phyloP scores from a whole-genome alignment of 2,113 vertebrate species.

The Chaenogobius annularis region DNA sequence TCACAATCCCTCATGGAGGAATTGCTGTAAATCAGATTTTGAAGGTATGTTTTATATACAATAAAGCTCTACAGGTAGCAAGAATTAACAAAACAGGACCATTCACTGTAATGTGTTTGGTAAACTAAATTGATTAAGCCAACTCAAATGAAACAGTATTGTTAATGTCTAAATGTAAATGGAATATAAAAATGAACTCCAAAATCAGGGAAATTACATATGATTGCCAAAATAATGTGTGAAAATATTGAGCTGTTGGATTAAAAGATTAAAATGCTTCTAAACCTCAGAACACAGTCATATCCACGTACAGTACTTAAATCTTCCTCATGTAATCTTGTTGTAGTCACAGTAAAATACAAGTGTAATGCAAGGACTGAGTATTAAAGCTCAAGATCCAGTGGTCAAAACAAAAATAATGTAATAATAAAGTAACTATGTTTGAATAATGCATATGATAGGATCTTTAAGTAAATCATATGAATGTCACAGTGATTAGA shows the following conservation, averaged over 20 bases:
- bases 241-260: neutral
- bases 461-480: neutral
- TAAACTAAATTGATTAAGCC: too few relatives aligned
- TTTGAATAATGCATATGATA: neutral
- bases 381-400: too few relatives aligned
- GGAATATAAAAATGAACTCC: too few relatives aligned
- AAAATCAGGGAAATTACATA: neutral
- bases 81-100: neutral
- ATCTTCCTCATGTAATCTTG: too few relatives aligned
- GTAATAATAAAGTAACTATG: neutral
- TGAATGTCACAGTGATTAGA: neutral
- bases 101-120: too few relatives aligned
- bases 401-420: too few relatives aligned
- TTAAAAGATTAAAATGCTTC: neutral
- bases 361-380: too few relatives aligned
- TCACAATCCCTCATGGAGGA: neutral
- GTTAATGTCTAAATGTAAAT: too few relatives aligned
- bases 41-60: neutral
- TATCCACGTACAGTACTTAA: neutral
- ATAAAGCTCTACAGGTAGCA: neutral
- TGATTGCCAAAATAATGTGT: neutral
- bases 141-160: too few relatives aligned
- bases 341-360: too few relatives aligned
- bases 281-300: slow-evolving; percentile 18
- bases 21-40: neutral